phyloP scores from a whole-genome alignment of 2,113 vertebrate genomes.

The Jacana jacana region DNA sequence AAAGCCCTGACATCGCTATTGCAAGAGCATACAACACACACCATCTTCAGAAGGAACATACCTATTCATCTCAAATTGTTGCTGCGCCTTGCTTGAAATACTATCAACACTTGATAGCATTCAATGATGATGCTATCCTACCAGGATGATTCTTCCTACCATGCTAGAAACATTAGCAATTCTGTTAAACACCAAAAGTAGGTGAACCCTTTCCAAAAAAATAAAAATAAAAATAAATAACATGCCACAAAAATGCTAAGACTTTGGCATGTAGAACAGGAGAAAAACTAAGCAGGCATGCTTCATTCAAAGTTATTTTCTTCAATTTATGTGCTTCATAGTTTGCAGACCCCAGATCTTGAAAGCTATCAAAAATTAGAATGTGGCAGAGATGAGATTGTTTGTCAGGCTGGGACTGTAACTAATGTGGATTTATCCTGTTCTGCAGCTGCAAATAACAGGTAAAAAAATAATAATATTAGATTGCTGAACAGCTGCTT shows the following conservation, averaged over 20 bases:
- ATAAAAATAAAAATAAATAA: not conserved
- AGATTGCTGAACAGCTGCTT: constrained; percentile 61
- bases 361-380: constrained; percentile 29
- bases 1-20: not conserved
- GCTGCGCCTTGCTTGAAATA: not conserved
- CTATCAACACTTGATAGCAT: not conserved
- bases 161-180: not conserved
- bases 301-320: not conserved
- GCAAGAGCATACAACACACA: not conserved
- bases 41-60: not conserved
- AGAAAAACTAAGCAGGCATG: not conserved
- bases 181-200: not conserved
- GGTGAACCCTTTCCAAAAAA: not conserved
- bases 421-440: constrained; percentile 51
- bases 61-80: not conserved
- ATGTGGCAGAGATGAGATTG: constrained; percentile 14
- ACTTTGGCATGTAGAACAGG: not conserved
- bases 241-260: not conserved
- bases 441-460: constrained; percentile 57
- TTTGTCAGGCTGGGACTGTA: constrained; percentile 37
- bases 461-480: constrained; percentile 51
- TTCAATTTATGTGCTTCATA: not conserved
- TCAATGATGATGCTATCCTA: too few relatives aligned
- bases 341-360: constrained; percentile 1
- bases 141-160: not conserved